phyloP scores from a whole-genome alignment of 2,888 invertebrate species.

The Plusia festucae region DNA sequence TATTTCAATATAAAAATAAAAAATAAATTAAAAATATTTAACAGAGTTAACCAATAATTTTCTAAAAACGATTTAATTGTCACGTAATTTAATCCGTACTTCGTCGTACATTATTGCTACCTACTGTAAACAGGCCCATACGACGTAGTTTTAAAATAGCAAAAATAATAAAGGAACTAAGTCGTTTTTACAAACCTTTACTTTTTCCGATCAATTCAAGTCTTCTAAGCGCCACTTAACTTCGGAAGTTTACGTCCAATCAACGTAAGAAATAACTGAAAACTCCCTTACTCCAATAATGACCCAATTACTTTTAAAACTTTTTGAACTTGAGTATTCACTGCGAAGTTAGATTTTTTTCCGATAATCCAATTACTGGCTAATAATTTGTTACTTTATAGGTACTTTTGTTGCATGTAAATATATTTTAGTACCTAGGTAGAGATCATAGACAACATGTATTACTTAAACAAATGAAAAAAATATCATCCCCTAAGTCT shows the following conservation, averaged over 20 bases:
- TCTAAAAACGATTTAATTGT: too few species aligned
- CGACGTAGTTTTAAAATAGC: not conserved
- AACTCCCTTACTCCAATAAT: not conserved
- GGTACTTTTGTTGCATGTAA: not conserved
- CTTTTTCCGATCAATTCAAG: not conserved
- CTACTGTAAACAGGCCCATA: too few species aligned
- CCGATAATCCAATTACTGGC: slow-evolving; percentile 2
- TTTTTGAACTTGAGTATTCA: slow-evolving; percentile 4
- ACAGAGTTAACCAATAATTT: too few species aligned
- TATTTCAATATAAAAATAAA: too few species aligned
- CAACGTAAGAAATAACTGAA: slow-evolving; percentile 2
- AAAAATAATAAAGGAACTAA: not conserved
- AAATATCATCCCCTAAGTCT: too few species aligned
- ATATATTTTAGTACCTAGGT: too few species aligned
- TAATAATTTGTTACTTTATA: not conserved
- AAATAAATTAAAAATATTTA: too few species aligned
- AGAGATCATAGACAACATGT: too few species aligned
- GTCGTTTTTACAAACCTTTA: not conserved
- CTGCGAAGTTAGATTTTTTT: slow-evolving; percentile 2
- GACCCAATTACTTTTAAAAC: slow-evolving; percentile 4
- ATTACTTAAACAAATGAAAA: too few species aligned
- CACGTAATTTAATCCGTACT: too few species aligned
- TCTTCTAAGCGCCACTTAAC: not conserved
- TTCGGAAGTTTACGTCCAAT: slow-evolving; percentile 4
- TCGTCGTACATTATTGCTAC: too few species aligned